Percentiles rank a stretch among this genome's conserved stretches.
Evolutionary conservation across 1,140 invertebrate species (phyloP).

Genomic region (Coboldia fuscipes): DNA sequence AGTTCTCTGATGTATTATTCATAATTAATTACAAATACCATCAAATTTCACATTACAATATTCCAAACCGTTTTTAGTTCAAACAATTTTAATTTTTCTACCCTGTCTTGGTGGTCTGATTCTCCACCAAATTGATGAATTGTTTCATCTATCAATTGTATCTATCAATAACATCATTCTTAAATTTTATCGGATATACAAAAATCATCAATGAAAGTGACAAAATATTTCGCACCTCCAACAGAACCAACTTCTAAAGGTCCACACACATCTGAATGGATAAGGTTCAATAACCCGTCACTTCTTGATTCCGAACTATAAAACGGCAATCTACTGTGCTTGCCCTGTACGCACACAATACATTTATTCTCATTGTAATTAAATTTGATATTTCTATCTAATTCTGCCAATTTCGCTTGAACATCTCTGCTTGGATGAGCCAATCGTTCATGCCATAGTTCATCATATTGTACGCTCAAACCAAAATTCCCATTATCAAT

Average conservation of each 20-base stretch:
- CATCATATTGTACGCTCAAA: neutral
- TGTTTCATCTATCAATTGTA: no score
- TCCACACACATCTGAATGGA: conserved; percentile 14
- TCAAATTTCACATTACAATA: conserved; percentile 7
- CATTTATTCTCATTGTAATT: neutral
- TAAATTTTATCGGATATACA: neutral
- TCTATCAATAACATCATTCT: neutral
- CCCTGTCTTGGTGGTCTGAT: conserved; percentile 1
- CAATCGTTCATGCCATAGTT: conserved; percentile 1
- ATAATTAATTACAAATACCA: conserved; percentile 1
- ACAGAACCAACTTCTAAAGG: conserved; percentile 9
- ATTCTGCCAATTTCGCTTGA: neutral
- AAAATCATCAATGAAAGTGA: conserved; percentile 7
- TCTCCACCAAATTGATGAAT: neutral
- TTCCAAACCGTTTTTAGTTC: conserved; percentile 20
- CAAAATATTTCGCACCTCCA: conserved; percentile 11
- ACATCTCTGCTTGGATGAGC: neutral
- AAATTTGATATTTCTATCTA: neutral
- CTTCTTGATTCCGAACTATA: neutral
- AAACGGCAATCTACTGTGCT: conserved; percentile 1
- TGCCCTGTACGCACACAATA: conserved; percentile 1
- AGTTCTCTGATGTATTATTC: conserved; percentile 7
- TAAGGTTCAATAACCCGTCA: conserved; percentile 6
- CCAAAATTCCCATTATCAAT: neutral
- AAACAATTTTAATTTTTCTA: conserved; percentile 12